Evolutionary conservation across 2,797 vertebrate species (phyloP).

Genomic region (Chrosomus eos): DNA sequence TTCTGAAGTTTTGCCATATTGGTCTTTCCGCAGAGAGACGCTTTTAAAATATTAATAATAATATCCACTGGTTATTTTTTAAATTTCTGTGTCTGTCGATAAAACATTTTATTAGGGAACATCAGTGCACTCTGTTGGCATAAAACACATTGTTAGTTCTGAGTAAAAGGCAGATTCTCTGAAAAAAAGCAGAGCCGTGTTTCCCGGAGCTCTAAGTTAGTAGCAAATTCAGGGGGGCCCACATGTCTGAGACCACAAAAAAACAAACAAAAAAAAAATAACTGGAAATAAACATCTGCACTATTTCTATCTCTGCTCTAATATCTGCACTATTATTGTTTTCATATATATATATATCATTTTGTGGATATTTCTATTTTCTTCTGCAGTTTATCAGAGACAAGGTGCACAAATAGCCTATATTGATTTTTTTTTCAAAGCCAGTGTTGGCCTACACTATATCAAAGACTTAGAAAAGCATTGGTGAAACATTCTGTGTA

Average conservation of each 20-base stretch:
- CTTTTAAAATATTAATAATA: conserved; percentile 66
- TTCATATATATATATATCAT: too few species aligned
- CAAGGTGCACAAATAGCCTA: neutral
- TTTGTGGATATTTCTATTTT: neutral
- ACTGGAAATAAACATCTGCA: neutral
- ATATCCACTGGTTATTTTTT: conserved; percentile 60
- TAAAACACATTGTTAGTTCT: conserved; percentile 53
- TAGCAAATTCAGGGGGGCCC: neutral
- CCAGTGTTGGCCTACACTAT: neutral
- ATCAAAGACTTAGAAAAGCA: neutral
- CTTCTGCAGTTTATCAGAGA: neutral
- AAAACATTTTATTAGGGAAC: conserved; percentile 60
- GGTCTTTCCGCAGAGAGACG: conserved; percentile 27
- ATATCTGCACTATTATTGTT: neutral
- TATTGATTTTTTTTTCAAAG: neutral
- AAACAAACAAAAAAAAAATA: too few species aligned
- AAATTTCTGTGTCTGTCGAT: conserved; percentile 53
- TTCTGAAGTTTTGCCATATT: conserved; percentile 37
- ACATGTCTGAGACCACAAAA: neutral
- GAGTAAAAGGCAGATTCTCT: conserved; percentile 51
- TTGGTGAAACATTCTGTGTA: neutral
- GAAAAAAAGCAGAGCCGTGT: conserved; percentile 66
- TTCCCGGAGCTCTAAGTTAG: conserved; percentile 40
- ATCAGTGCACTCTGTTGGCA: conserved; percentile 54
- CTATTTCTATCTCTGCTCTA: neutral